Evolutionary conservation across 2,888 invertebrate species (phyloP), one percentile per base, ranked within the genome.

Genomic region (Melinopterus prodromus): DNA sequence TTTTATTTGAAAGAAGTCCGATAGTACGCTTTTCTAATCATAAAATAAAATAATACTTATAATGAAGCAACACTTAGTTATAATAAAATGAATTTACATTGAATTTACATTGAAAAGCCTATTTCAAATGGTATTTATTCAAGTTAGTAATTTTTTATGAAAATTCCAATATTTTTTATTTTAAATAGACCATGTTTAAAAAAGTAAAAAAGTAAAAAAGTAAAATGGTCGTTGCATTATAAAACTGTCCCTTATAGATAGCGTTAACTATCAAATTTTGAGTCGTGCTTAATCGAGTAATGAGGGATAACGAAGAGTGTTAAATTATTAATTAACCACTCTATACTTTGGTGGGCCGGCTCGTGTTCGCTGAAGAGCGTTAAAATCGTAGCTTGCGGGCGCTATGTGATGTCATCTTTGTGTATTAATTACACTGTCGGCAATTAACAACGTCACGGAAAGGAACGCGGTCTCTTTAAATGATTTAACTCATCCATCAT

Each of bases 371-470:
- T n/a, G 74, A 26, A 35, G 26, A 74, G 74, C 74, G 36, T 74
- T 36, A 74, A 35, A 74, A 74, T 74, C 16, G 74, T 71, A 15
- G 71, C 71, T 71, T 15, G 35, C 74, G 74, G 37, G 74, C n/a
- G 74, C 74, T 37, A 35, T 74, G 15, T 53, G 53, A 53, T 53
- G 53, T 53, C 53, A 53, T 53, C 53, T 53, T 53, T 53, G 53
- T 53, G 53, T 53, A 53, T 53, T 53, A 53, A 53, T 53, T 53
- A 53, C 53, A 53, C 37, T 74, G 74, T 35, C 74, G 74, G n/a
- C 74, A 74, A 74, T 74, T 74, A 74, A 74, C 74, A 35, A 37
- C 74, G 35, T 74, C 74, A 74, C 74, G 74, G 37, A 74, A 74
- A 53, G 53, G 53, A 53, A 53, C 53, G 53, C 53, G 53, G 53